A percentile compares a stretch with the other conserved stretches of the same genome.
Evolutionary conservation across 2,888 invertebrate species (phyloP).

Genomic region (Drosophila planitibia): DNA sequence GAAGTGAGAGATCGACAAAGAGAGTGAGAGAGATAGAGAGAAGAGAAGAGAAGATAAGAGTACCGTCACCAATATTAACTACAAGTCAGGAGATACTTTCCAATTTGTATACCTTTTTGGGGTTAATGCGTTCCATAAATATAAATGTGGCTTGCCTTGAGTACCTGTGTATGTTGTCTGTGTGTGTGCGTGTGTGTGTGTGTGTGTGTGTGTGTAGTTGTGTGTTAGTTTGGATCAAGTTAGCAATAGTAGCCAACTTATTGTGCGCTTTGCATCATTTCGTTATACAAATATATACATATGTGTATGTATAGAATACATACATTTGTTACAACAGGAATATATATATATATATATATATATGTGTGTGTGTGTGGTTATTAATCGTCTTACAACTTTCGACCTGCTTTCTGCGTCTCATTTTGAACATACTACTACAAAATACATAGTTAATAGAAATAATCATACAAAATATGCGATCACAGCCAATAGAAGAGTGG

Average conservation of each 20-base stretch:
- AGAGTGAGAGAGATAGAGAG: background rate
- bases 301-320: background rate
- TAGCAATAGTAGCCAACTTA: background rate
- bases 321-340: slow-evolving; percentile 2
- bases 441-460: background rate
- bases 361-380: no score
- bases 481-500: background rate
- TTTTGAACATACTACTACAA: background rate
- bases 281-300: background rate
- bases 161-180: slow-evolving; percentile 6
- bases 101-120: slow-evolving; percentile 29
- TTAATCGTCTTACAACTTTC: background rate
- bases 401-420: background rate
- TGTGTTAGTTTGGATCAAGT: background rate
- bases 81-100: background rate
- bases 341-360: background rate
- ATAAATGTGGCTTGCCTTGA: slow-evolving; percentile 18
- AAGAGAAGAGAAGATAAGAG: background rate
- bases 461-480: background rate
- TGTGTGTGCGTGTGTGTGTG: background rate
- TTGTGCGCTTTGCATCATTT: background rate
- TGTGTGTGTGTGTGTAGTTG: background rate
- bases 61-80: slow-evolving; percentile 19
- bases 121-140: slow-evolving; percentile 30
- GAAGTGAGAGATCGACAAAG: background rate